phyloP scores from a whole-genome alignment of 2,113 vertebrate genomes.

The Antechinus stuartii region DNA sequence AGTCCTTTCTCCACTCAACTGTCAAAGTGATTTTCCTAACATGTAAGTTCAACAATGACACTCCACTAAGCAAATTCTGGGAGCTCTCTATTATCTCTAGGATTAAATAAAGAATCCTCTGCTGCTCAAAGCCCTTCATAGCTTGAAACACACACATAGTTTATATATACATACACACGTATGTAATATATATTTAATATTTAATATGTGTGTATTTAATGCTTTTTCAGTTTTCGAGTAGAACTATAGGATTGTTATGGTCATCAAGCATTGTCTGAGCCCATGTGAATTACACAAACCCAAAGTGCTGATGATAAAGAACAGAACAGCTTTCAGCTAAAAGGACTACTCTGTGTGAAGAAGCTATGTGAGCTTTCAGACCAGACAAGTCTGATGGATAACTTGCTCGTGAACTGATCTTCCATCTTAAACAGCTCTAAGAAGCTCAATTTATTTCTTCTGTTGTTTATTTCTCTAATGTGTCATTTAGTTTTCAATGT shows the following conservation, averaged over 20 bases:
- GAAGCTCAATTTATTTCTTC: not conserved
- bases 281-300: not conserved
- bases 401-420: not conserved
- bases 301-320: not conserved
- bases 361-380: not conserved
- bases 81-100: too few relatives aligned
- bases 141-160: too few relatives aligned
- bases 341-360: not conserved
- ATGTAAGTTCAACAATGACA: too few relatives aligned
- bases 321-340: not conserved
- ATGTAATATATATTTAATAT: too few relatives aligned
- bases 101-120: too few relatives aligned
- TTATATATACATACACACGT: too few relatives aligned
- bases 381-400: not conserved
- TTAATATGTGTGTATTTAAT: not conserved
- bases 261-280: not conserved
- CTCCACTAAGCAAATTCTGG: too few relatives aligned
- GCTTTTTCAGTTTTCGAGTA: not conserved
- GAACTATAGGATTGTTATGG: not conserved
- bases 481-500: not conserved
- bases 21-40: too few relatives aligned
- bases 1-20: too few relatives aligned
- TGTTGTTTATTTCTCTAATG: not conserved
- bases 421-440: not conserved
- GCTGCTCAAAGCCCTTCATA: too few relatives aligned